Evolutionary conservation across 2,888 invertebrate species (phyloP), one percentile per base, ranked within the genome.

Genomic region (Uropetala carovei): DNA sequence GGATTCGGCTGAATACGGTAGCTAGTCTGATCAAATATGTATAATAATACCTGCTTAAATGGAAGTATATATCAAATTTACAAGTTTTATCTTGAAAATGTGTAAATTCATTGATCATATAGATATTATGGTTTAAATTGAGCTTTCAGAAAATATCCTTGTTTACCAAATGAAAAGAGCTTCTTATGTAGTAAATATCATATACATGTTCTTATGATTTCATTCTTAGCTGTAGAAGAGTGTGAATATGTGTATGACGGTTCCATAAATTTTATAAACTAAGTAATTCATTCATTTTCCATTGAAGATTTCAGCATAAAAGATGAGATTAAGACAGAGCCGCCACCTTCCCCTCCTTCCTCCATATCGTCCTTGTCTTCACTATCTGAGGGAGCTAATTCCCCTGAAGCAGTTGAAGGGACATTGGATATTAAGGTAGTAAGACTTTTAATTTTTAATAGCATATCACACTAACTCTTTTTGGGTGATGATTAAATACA

Each of bases 251-350:
- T 64, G 7, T 11, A 0, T 4, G 13, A 18, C 5, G 11, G 16
- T 5, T n/a, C n/a, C 64, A 64, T 18, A 13, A 5, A 18, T 64
- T 64, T n/a, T 64, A n/a, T 64, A 18, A 18, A 18, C 5, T 18
- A 64, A n/a, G 64, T 64, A 64, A 16, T n/a, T 64, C 7, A 64
- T 64, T 8, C 64, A 64, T 64, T 11, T 64, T 64, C 13, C 8
- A 64, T 10, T 16, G 11, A 18, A 43, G 56, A 18, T 16, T 83
- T 56, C 83, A 18, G 16, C 22, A 93, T 93, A 68, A 93, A 93
- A 92, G 94, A 93, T 57, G 93, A 93, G 89, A 93, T 94, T 83
- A 94, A 93, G 92, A 92, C 93, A 57, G 94, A 94, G 92, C 93
- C 93, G 14, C 93, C 93, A 11, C 93, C 92, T 13, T 93, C 93